Evolutionary conservation across 30 jellyfish, hydroid and myxozoan genomes (phyloP).

Genomic region (Aurelia coerulea): DNA sequence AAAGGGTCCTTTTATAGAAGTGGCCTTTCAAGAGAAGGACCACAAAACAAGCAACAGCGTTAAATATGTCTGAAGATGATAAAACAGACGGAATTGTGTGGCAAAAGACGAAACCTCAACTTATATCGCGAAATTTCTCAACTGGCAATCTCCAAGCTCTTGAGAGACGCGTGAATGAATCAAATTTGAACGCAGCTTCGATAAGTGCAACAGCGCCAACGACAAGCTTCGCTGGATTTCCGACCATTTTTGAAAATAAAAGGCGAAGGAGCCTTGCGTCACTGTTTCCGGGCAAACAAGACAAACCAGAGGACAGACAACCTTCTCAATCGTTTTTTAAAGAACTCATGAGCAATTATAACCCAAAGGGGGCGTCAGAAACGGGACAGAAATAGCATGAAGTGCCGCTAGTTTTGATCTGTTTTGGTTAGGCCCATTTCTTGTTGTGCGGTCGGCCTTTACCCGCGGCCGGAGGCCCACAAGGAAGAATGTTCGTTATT

Average conservation of each 20-base stretch:
- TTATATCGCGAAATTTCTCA: slow-evolving; percentile 36
- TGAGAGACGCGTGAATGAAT: slow-evolving; percentile 1
- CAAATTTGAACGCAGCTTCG: background rate
- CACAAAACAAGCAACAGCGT: too few relatives aligned
- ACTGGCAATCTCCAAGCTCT: slow-evolving; percentile 40
- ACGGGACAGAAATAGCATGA: background rate
- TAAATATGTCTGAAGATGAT: slow-evolving; percentile 1
- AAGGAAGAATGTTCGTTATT: too few relatives aligned
- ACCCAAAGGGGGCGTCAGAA: background rate
- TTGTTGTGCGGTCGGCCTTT: too few relatives aligned
- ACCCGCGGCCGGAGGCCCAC: too few relatives aligned
- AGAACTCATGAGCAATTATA: slow-evolving; percentile 18
- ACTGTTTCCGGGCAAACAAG: background rate
- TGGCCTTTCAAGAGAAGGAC: too few relatives aligned
- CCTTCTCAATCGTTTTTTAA: slow-evolving; percentile 28
- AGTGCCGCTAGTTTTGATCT: too few relatives aligned
- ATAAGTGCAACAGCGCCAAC: background rate
- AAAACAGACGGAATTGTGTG: slow-evolving; percentile 53
- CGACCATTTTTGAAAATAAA: too few relatives aligned
- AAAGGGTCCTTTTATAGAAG: too few relatives aligned
- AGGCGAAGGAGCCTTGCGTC: slow-evolving; percentile 29
- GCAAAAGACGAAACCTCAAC: slow-evolving; percentile 49
- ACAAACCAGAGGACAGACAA: background rate
- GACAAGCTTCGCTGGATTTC: too few relatives aligned
- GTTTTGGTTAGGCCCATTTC: too few relatives aligned